Base-by-base conservation (phyloP, 2,113 vertebrate species). In the Sciurus niger region DNA sequence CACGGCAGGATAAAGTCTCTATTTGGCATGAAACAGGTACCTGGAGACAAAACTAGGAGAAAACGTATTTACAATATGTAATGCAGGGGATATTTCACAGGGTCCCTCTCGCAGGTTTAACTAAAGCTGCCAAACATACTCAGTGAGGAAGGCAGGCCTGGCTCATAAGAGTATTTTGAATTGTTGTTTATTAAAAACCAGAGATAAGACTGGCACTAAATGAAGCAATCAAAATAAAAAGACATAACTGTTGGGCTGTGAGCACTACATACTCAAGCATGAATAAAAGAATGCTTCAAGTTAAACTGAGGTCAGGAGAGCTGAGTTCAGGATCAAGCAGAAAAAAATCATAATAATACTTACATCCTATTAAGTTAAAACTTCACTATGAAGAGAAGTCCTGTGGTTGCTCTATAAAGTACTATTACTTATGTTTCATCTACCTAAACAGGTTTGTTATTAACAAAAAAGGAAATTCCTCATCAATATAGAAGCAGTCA, bases 371-470 rank as follows among this genome's bases (percentile, higher is more conserved):
- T 87, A 72, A 24, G 87, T 40, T 93, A 88, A 84, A 91, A 70
- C 7, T 90, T 87, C 79, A 60, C 73, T 46, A 79, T 55, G 40
- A 37, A 83, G 28, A 78, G 32, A 96, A 83, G 70, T 8, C 20
- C 24, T 77, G 25, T 43, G 2, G 86, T 46, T 84, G 22, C 63
- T 79, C 16, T 87, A 53, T 40, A 34, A 82, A 53, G 55, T 63
- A 79, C 43, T 24, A 34, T 48, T 68, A n/a, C 12, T 32, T 67
- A 67, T 20, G 58, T 20, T 48, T 30, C 16, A 90, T 73, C 51
- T 95, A 93, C 28, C 80, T 90, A 93, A 92, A 70, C 65, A 65
- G 20, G 11, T 93, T 68, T 96, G n/a, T 74, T 93, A 82, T 68
- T 40, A 68, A 83, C 20, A 84, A 40, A 86, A 86, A 68, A 80